Evolutionary conservation across 92 coral and sea anemone species (phyloP).

Genomic region (Porites lobata): DNA sequence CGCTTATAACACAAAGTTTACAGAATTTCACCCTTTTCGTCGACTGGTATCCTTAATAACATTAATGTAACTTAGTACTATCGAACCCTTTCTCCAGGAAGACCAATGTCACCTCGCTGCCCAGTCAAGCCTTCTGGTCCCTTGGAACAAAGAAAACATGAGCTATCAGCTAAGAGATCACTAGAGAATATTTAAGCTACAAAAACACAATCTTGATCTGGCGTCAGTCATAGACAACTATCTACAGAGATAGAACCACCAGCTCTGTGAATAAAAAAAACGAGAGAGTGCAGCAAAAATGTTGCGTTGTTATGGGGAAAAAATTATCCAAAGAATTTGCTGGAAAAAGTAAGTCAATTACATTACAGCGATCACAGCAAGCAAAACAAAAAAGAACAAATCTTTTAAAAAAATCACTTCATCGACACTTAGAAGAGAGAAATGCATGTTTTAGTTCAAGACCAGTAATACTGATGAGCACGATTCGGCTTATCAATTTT

Average conservation of each 20-base stretch:
- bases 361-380: too few relatives aligned
- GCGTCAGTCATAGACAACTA: neutral
- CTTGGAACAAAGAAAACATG: neutral
- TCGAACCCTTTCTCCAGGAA: conserved; percentile 49
- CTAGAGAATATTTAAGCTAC: neutral
- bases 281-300: neutral
- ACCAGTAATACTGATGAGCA: too few relatives aligned
- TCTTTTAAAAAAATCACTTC: too few relatives aligned
- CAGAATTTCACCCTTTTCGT: too few relatives aligned
- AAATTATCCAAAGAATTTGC: too few relatives aligned
- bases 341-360: too few relatives aligned
- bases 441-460: too few relatives aligned
- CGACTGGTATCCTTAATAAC: neutral
- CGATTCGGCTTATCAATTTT: too few relatives aligned
- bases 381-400: too few relatives aligned
- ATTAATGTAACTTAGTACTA: neutral
- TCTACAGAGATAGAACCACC: neutral
- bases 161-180: neutral
- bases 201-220: neutral
- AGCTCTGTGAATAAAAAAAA: neutral
- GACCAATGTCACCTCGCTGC: conserved; percentile 51
- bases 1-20: too few relatives aligned
- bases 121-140: conserved; percentile 71
- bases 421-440: too few relatives aligned
- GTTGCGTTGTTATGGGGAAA: too few relatives aligned